Percentiles rank a stretch among this genome's conserved stretches.
These are phyloP conservation scores for Chrysemys picta DNA, from an alignment of 2,113 vertebrate species.

Conservation along the genomic window DNA sequence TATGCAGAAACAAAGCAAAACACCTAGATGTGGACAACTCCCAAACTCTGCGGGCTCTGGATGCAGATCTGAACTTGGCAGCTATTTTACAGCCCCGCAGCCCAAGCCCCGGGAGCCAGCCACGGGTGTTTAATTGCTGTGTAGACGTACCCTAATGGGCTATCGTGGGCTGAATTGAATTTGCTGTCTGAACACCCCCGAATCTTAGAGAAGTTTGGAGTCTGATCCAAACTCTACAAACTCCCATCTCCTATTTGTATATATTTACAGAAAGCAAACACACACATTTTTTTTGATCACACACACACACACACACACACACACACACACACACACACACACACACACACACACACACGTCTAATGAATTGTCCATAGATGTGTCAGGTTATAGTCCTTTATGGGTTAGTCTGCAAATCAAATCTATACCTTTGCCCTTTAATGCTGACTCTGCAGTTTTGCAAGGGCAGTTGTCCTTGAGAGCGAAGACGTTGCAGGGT, in stretches of 20 bases:
- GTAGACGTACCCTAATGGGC: neutral
- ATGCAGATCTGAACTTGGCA: neutral
- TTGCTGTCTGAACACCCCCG: neutral
- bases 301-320: too few relatives aligned
- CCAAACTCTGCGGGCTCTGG: fast-evolving
- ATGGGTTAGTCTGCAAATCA: neutral
- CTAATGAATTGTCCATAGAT: neutral
- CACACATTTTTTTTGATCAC: neutral
- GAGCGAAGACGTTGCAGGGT: neutral
- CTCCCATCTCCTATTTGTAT: neutral
- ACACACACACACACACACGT: neutral
- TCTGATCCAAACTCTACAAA: neutral
- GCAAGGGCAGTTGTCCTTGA: constrained; percentile 38
- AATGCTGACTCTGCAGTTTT: constrained; percentile 24
- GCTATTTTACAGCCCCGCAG: neutral
- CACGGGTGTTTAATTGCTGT: neutral
- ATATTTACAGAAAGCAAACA: neutral
- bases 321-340: fast-evolving
- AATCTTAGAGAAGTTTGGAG: neutral
- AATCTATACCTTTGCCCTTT: neutral
- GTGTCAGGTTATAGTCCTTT: neutral
- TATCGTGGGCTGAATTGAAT: neutral
- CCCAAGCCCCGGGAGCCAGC: neutral
- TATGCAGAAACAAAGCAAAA: neutral
- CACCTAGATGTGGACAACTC: neutral